Percentiles rank a stretch among this genome's conserved stretches.
Conservation (phyloP, 2,113 vertebrate species). For the Ariopsis seemanni region DNA sequence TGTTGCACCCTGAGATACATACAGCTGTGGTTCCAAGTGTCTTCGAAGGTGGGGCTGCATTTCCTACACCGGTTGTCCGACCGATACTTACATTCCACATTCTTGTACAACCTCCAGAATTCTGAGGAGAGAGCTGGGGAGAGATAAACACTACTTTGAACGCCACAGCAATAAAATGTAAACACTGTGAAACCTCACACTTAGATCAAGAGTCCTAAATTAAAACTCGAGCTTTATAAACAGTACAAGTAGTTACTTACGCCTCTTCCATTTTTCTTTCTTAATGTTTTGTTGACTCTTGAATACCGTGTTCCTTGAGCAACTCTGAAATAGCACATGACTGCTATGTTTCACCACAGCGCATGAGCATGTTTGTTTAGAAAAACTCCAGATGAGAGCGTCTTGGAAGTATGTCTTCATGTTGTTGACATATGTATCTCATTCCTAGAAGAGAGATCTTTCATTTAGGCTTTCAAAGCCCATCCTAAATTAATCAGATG, state of each 20-base stretch:
- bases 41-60: slow-evolving; percentile 47
- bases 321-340: slow-evolving; percentile 40
- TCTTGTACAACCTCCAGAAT: slow-evolving; percentile 39
- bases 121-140: neutral
- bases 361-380: slow-evolving; percentile 28
- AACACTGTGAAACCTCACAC: neutral
- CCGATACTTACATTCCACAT: slow-evolving; percentile 53
- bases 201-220: neutral
- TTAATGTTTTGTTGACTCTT: slow-evolving; percentile 25
- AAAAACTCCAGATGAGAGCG: slow-evolving; percentile 6
- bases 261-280: neutral
- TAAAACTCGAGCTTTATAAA: neutral
- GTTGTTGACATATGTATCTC: neutral
- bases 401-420: neutral
- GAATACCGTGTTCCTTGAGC: slow-evolving; percentile 13
- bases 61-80: slow-evolving; percentile 55
- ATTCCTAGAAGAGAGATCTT: neutral
- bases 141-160: slow-evolving; percentile 5
- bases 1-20: slow-evolving; percentile 56
- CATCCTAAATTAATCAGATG: slow-evolving; percentile 30
- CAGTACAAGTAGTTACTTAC: neutral
- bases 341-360: slow-evolving; percentile 28
- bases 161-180: neutral
- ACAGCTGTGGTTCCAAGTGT: slow-evolving; percentile 33
- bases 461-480: neutral